These are phyloP conservation scores for Argyresthia albistria DNA, from an alignment of 2,888 invertebrate species.

Conservation along the genomic window DNA sequence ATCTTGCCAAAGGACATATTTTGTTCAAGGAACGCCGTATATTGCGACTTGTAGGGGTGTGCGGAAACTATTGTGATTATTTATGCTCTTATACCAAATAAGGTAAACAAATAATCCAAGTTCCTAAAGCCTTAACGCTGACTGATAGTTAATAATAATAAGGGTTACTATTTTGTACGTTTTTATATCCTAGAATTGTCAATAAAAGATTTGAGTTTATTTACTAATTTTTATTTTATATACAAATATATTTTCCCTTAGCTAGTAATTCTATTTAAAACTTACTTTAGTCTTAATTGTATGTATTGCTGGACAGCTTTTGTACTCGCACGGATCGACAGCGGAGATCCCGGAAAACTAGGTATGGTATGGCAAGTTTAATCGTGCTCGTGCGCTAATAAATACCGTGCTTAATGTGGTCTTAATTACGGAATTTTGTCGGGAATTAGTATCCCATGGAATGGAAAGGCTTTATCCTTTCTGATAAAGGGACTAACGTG, in stretches of 20 bases:
- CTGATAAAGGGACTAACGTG: not conserved
- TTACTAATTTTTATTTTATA: conserved; percentile 50
- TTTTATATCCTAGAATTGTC: not conserved
- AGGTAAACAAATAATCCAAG: too few species aligned
- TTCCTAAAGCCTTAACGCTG: too few species aligned
- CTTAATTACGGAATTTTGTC: not conserved
- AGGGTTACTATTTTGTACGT: too few species aligned
- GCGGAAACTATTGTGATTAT: too few species aligned
- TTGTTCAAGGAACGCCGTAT: too few species aligned
- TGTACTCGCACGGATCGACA: conserved; percentile 30
- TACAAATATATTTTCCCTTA: conserved; percentile 60
- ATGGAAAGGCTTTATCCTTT: not conserved
- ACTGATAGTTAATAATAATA: too few species aligned
- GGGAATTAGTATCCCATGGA: not conserved
- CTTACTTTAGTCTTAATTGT: conserved; percentile 41
- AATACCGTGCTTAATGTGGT: conserved; percentile 15
- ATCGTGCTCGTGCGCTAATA: conserved; percentile 20
- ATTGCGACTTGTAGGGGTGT: too few species aligned
- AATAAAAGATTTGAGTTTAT: conserved; percentile 22
- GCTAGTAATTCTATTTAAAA: conserved; percentile 50
- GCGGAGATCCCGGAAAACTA: conserved; percentile 25
- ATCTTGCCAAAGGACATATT: too few species aligned
- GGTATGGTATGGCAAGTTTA: not conserved
- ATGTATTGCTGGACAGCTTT: conserved; percentile 42
- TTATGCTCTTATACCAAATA: too few species aligned